Base-by-base conservation (phyloP, 2,888 invertebrate species). In the Nomada hirtipes region DNA sequence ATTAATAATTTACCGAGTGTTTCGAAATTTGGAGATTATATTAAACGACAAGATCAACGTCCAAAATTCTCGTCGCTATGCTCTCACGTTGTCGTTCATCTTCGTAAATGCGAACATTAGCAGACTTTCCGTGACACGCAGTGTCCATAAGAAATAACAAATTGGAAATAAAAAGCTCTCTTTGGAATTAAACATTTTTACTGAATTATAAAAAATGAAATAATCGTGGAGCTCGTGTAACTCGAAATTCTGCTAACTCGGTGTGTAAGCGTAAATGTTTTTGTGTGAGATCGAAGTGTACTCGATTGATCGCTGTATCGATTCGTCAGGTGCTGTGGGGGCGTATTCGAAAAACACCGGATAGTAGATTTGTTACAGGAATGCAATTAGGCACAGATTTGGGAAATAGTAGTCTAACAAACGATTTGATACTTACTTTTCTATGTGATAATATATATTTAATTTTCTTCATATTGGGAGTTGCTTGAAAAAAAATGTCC, bases 251-350 rank as follows among this genome's bases (percentile, higher is more conserved):
- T 86, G 78, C 77, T 76, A 78, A n/a, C 77, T 85, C 77, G 61
- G 86, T 87, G 68, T 84, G 82, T 80, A 86, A 86, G 82, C 76
- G 69, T 88, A 88, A 71, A 80, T 85, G 86, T 88, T 85, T 88
- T 75, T 82, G 55, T 73, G 82, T 86, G 80, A 82, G 88, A 59
- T 85, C 76, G 82, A 85, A 83, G 72, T 75, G 72, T 85, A 81
- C 73, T 78, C 73, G 76, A 86, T 79, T 68, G 79, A 61, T 87
- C 81, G 70, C 57, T 65, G 79, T 75, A 72, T 74, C 79, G 73
- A 85, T 74, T 57, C 55, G 20, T 65, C 50, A 47, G 26, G 55
- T 20, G 70, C 57, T 47, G 59, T 71, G 26, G 53, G 67, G 57
- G 23, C 4, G 78, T 50, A 85, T 44, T 52, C 61, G 73, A 50